These are phyloP conservation scores for Notamacropus eugenii DNA, from an alignment of 2,797 vertebrate genomes.

Conservation along the genomic window DNA sequence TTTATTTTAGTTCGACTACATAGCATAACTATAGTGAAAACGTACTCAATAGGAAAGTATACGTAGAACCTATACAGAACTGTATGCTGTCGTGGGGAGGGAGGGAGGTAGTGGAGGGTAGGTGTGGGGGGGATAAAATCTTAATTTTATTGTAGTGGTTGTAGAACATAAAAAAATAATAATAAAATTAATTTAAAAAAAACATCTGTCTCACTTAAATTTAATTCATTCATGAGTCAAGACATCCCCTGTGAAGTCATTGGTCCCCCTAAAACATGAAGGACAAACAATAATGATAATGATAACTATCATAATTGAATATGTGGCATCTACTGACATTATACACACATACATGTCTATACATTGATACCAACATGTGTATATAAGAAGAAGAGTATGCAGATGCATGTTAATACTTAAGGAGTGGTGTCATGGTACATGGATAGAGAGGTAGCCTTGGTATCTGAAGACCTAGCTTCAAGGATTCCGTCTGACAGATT, in stretches of 20 bases:
- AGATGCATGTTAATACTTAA: not conserved
- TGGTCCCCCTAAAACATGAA: not conserved
- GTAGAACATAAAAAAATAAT: too few relatives aligned
- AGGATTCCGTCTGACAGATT: not conserved
- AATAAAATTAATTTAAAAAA: too few relatives aligned
- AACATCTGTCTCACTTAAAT: too few relatives aligned
- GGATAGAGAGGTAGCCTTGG: not conserved
- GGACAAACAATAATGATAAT: not conserved
- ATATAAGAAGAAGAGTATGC: not conserved
- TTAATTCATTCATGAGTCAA: not conserved
- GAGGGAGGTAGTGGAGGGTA: too few relatives aligned
- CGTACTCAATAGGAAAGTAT: too few relatives aligned
- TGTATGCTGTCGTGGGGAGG: too few relatives aligned
- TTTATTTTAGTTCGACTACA: too few relatives aligned
- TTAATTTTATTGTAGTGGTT: too few relatives aligned
- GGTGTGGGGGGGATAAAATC: too few relatives aligned
- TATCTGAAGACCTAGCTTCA: not conserved
- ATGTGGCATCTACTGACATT: not conserved
- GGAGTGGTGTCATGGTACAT: not conserved
- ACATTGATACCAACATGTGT: too few relatives aligned
- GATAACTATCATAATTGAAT: not conserved
- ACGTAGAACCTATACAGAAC: too few relatives aligned
- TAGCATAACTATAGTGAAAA: too few relatives aligned
- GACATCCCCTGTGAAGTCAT: not conserved
- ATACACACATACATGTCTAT: not conserved